Percentiles rank a stretch among this genome's conserved stretches.
phyloP scores from a whole-genome alignment of 2,888 invertebrate species.

The Drosophila formosana region DNA sequence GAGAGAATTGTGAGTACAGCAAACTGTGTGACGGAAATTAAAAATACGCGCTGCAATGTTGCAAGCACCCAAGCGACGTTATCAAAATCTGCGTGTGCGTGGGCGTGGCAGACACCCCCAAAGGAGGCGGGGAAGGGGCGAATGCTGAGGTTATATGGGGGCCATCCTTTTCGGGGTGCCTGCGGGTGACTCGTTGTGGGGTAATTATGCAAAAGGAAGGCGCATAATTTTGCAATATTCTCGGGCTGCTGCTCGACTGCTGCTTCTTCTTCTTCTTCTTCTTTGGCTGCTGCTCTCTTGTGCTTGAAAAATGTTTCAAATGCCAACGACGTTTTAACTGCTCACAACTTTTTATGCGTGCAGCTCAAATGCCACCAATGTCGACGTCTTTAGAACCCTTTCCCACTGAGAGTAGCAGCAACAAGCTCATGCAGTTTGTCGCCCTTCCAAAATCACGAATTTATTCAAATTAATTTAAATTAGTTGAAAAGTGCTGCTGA shows the following conservation, averaged over 20 bases:
- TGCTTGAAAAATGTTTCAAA: slow-evolving; percentile 67
- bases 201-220: slow-evolving; percentile 79
- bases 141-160: slow-evolving; percentile 2
- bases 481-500: no score
- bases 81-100: slow-evolving; percentile 73
- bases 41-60: slow-evolving; percentile 80
- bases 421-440: slow-evolving; percentile 8
- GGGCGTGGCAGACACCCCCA: slow-evolving; percentile 4
- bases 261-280: slow-evolving; percentile 11
- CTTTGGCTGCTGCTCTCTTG: slow-evolving; percentile 26
- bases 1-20: slow-evolving; percentile 49
- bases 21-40: slow-evolving; percentile 74
- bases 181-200: slow-evolving; percentile 65
- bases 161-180: slow-evolving; percentile 23
- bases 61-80: slow-evolving; percentile 76
- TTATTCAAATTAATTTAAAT: background rate
- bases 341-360: slow-evolving; percentile 72
- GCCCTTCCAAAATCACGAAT: background rate
- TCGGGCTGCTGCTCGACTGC: slow-evolving; percentile 41
- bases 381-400: slow-evolving; percentile 42
- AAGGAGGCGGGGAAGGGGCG: background rate
- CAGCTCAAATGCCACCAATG: slow-evolving; percentile 63
- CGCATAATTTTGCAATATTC: slow-evolving; percentile 81
- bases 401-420: slow-evolving; percentile 1
- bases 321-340: slow-evolving; percentile 80